Evolutionary conservation across 1,140 invertebrate species (phyloP), one percentile per base, ranked within the genome.

Genomic region (Daktulosphaira vitifoliae): DNA sequence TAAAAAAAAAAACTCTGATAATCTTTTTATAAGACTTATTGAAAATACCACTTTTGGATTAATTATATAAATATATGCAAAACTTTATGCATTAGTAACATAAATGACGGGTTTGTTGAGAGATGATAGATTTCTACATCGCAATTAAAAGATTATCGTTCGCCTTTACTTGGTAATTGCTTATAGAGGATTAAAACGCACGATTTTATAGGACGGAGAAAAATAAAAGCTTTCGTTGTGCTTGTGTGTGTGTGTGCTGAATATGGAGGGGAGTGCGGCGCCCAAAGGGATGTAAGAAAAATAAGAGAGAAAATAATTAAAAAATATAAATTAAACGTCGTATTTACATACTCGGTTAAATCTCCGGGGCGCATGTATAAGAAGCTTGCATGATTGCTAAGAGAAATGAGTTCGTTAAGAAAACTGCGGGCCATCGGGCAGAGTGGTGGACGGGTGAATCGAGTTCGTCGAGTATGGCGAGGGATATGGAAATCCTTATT

Each of bases 401-500:
- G 56, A 62, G 56, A 62, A 62, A 62, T 62, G 56, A 62, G 56
- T 62, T 62, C 56, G 56, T 62, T 62, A 62, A 62, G 56, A 62
- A 62, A 62, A 62, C 56, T 62, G 56, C 25, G 56, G 42, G 56
- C 42, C 22, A 16, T 9, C 23, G 37, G 54, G 8, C 18, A 16
- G 42, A 9, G 16, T 1, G 25, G 9, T 15, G 15, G 51, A 18
- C 22, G 37, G 37, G 8, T n/a, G 52, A 42, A 23, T 13, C 33
- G 6, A 16, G 3, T 6, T 18, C 26, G 26, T 1, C 49, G 49
- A 33, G n/a, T 7, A 33, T 1, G 39, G 25, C 39, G 54, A 59
- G 54, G 54, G 54, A 59, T 62, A 62, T 62, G 56, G 56, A 69
- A 68, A 69, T 68, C 66, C 67, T 69, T 68, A 68, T 69, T 69